Evolutionary conservation across 2,797 vertebrate genomes (phyloP), one percentile per base, ranked within the genome.

Genomic region (Lutjanus campechanus): DNA sequence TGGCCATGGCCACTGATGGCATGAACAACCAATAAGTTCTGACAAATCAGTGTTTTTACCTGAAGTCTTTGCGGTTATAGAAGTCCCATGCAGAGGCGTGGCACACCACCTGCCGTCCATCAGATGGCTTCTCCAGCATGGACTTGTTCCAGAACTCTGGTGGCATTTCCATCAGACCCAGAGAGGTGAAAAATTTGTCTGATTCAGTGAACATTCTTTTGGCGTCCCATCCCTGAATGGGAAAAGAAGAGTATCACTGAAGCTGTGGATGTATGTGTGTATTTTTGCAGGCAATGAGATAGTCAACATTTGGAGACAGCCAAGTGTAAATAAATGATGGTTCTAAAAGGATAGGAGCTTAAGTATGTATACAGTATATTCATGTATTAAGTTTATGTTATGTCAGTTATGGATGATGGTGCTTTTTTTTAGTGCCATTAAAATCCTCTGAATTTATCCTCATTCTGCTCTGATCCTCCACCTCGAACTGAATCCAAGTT

Each of bases 71-170:
- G 83, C 97, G 94, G 54, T 98, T 98, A 89, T 97, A 97, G 94
- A 99, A 99, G 81, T 99, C 97, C 98, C 98, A 99, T 29, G 98
- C 98, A 0, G 98, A 99, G 47, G 98, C 97, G 0, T 99, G 98
- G 69, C 98, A 99, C 60, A 99, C 97, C 68, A 99, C 98, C 75
- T 98, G 94, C 25, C 97, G 87, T 12, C 95, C 96, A 0, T 97
- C 96, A 0, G 86, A 41, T 0, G 97, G 97, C 76, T 98, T 98
- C 90, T 95, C 95, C 0, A 98, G 87, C 97, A 98, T 98, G 1
- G 97, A 98, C 85, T 97, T 97, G 2, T 91, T 3, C 97, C 97
- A 97, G 92, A 97, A 98, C 81, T 97, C 97, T 0, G 69, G 20
- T 0, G 98, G 97, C 96, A 99, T 97, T 0, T 95, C 92, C 68